Conservation (phyloP, 2,888 invertebrate genomes). For the Dolichomitus sp. region DNA sequence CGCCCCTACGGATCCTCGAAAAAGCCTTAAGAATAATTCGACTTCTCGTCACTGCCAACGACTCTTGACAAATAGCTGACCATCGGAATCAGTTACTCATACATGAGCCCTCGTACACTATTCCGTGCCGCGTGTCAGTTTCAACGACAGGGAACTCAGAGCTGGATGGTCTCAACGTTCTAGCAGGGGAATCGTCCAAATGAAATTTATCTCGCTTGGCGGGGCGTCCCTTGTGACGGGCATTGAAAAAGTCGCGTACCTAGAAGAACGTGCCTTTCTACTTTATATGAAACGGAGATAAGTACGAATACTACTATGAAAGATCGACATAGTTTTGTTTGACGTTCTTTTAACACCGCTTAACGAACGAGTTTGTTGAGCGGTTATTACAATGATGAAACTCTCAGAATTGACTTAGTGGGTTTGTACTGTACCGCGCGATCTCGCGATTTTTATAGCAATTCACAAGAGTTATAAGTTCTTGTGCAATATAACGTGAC, state of each 20-base stretch:
- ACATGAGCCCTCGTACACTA: neutral
- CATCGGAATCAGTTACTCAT: constrained; percentile 38
- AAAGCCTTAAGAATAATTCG: constrained; percentile 60
- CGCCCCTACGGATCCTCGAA: constrained; percentile 26
- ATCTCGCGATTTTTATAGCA: too few relatives aligned
- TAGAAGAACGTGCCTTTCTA: constrained; percentile 19
- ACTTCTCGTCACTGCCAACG: constrained; percentile 57
- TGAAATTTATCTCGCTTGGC: constrained; percentile 64
- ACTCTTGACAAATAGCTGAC: constrained; percentile 58
- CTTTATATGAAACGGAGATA: constrained; percentile 6
- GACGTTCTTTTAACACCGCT: neutral
- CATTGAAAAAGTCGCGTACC: constrained; percentile 51
- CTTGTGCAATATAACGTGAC: too few relatives aligned
- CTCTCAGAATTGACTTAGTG: too few relatives aligned
- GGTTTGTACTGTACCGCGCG: too few relatives aligned
- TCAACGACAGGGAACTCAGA: constrained; percentile 24
- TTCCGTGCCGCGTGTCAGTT: constrained; percentile 9
- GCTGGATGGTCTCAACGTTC: constrained; percentile 46
- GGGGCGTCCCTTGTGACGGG: constrained; percentile 38
- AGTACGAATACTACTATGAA: neutral
- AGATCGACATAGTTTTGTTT: neutral
- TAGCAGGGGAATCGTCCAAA: constrained; percentile 47
- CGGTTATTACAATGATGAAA: too few relatives aligned
- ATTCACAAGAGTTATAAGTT: too few relatives aligned
- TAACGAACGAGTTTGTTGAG: neutral